Base-by-base conservation (phyloP, 2,888 invertebrate species). In the Corythucha ciliata region DNA sequence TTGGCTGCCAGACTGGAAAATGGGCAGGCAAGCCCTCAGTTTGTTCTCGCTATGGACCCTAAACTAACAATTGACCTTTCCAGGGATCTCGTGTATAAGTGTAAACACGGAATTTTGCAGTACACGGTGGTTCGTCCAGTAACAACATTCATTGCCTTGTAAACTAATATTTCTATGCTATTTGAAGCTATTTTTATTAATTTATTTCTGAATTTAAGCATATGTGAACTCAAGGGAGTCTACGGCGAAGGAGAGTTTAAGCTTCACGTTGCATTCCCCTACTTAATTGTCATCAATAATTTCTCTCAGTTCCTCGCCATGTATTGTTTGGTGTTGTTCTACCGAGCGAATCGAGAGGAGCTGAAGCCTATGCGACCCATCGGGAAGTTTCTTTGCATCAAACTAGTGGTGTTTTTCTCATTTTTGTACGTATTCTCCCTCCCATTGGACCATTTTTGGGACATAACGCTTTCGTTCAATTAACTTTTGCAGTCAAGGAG, bases 321-420 rank as follows among this genome's bases (percentile, higher is more conserved):
- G 93, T 96, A 96, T 64, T 92, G 92, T 65, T 72, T 96, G 53
- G 87, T 94, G 20, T 74, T 96, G 58, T 96, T 96, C 70, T 96
- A 96, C 66, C 80, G 78, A 68, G 92, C 92, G 4, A 91, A 88
- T 67, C 78, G 80, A 63, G 78, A 82, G 49, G 90, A 92, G 68
- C 70, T 96, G 40, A 79, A 79, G 61, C 92, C 93, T 4, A 91
- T 96, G 85, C 84, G 83, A 65, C 96, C 96, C 1, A 76, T 96
- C 58, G 87, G 90, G 40, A 96, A 96, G 70, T 94, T 96, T 72
- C 73, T 96, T 47, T 94, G 94, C 69, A 93, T 96, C 61, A 96
- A 96, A 72, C 90, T 92, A 59, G 93, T 96, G 48, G 92, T 96
- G 21, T 96, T 96, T 74, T 90, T 94, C 68, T 94, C 94, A 40